Conservation (phyloP, 2,797 vertebrate genomes). For the Ataeniobius toweri region DNA sequence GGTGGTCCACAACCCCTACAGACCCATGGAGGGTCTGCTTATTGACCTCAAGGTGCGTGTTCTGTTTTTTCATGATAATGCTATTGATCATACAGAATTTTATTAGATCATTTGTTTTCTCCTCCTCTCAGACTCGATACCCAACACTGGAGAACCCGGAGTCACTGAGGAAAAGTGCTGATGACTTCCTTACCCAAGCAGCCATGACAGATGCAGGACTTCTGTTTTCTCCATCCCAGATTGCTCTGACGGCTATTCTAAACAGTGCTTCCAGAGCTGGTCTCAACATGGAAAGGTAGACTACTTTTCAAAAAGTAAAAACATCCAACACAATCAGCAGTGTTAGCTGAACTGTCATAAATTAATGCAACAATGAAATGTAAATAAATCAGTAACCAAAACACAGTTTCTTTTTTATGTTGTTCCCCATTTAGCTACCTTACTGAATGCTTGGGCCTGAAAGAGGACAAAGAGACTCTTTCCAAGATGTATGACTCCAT, state of each 20-base stretch:
- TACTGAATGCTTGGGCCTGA: conserved; percentile 87
- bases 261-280: conserved; percentile 90
- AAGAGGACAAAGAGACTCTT: conserved; percentile 83
- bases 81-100: not conserved
- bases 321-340: not conserved
- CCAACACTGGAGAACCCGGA: conserved; percentile 92
- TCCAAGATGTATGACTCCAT: conserved; percentile 88
- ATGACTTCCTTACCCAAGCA: conserved; percentile 92
- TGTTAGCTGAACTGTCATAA: not conserved
- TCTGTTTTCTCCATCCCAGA: conserved; percentile 92
- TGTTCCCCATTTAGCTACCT: conserved; percentile 84
- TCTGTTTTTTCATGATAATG: not conserved
- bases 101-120: not conserved
- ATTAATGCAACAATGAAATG: not conserved
- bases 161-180: conserved; percentile 88
- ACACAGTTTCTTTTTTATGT: not conserved
- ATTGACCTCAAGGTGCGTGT: conserved; percentile 92
- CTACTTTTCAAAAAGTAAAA: not conserved
- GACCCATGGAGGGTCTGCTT: conserved; percentile 95
- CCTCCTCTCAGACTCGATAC: conserved; percentile 85
- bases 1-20: conserved; percentile 94
- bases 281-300: conserved; percentile 92
- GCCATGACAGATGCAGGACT: conserved; percentile 89
- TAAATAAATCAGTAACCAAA: not conserved
- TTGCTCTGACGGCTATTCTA: conserved; percentile 90